phyloP scores from a whole-genome alignment of 2,797 vertebrate species.

The Tauraco hartlaubi region DNA sequence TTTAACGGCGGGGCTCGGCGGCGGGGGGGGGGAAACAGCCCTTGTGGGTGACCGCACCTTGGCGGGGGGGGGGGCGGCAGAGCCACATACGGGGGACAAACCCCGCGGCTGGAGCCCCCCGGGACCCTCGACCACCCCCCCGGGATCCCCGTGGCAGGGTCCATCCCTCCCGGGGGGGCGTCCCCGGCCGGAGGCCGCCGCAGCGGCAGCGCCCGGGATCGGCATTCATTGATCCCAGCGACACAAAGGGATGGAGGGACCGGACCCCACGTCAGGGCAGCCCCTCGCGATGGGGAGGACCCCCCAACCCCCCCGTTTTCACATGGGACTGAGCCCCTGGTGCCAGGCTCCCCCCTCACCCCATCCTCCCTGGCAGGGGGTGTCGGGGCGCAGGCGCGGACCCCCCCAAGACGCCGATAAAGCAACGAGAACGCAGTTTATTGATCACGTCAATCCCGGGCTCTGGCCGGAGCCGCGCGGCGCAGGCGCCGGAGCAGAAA shows the following conservation, averaged over 20 bases:
- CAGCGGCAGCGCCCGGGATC: neutral
- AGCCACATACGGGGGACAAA: no score
- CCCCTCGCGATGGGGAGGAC: neutral
- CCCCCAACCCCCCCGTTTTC: neutral
- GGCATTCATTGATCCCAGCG: neutral
- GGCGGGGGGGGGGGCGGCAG: no score
- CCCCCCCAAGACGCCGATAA: neutral
- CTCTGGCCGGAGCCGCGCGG: neutral
- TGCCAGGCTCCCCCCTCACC: neutral
- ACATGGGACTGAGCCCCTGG: no score
- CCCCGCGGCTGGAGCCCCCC: no score
- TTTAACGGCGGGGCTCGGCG: no score
- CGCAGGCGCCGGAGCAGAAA: neutral
- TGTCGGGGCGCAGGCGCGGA: neutral
- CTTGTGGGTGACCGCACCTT: no score
- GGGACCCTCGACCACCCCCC: no score
- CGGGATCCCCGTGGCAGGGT: no score
- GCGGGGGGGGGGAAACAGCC: no score
- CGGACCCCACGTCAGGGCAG: no score
- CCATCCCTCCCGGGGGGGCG: no score
- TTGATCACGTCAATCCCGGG: conserved; percentile 2
- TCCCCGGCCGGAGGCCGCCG: no score
- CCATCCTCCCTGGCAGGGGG: rapidly evolving
- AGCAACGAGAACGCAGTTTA: conserved; percentile 41
- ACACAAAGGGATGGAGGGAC: rapidly evolving